These are phyloP conservation scores for Nyctibius grandis DNA, from an alignment of 2,797 vertebrate genomes.

Conservation along the genomic window DNA sequence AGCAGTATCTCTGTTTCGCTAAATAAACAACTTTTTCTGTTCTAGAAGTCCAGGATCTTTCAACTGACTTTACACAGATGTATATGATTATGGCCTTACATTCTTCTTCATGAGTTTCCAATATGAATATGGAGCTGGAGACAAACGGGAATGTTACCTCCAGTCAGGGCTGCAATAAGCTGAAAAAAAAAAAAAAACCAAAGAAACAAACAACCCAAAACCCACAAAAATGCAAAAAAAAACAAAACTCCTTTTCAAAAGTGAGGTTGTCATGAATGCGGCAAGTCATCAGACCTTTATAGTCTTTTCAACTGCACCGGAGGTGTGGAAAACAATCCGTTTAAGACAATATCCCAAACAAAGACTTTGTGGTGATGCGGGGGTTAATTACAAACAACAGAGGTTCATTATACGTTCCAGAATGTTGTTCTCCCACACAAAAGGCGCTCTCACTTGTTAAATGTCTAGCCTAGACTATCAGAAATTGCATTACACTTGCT, in stretches of 20 bases:
- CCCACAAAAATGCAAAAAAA: no score
- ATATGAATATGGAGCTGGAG: background rate
- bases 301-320: background rate
- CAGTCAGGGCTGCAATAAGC: background rate
- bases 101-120: background rate
- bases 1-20: background rate
- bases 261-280: background rate
- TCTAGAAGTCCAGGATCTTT: background rate
- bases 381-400: constrained; percentile 72
- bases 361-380: constrained; percentile 31
- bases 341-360: constrained; percentile 46
- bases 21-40: background rate
- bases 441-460: constrained; percentile 59
- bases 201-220: background rate
- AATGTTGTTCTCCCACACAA: constrained; percentile 75
- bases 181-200: background rate
- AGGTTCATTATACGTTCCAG: constrained; percentile 66
- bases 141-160: background rate
- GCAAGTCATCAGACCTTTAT: background rate
- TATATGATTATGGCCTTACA: background rate
- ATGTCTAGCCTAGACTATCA: constrained; percentile 66
- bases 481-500: constrained; percentile 56
- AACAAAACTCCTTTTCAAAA: background rate
- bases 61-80: background rate
- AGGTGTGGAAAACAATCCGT: constrained; percentile 51